Conservation (phyloP, 2,113 vertebrate genomes). For the Butorides virescens region DNA sequence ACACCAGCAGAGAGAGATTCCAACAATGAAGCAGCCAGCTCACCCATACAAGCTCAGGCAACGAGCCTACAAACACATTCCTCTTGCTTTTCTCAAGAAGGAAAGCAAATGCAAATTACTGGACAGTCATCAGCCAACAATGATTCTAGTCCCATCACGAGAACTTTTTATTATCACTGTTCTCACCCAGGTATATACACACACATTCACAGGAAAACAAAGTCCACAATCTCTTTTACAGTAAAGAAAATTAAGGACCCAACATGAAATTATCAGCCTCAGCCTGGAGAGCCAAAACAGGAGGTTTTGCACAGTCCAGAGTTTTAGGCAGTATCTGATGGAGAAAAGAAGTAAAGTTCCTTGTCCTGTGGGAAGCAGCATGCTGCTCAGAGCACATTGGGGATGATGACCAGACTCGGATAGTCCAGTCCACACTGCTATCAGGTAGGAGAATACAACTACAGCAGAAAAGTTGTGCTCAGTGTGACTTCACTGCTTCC, state of each 20-base stretch:
- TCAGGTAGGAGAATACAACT: neutral
- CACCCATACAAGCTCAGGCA: neutral
- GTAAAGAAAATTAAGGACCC: neutral
- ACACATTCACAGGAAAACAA: neutral
- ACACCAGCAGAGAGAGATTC: neutral
- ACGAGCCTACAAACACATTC: neutral
- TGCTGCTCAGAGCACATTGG: neutral
- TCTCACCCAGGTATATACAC: neutral
- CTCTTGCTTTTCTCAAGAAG: neutral
- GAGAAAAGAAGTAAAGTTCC: neutral
- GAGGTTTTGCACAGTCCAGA: neutral
- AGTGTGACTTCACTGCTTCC: neutral
- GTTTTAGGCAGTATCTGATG: neutral
- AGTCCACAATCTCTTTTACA: neutral
- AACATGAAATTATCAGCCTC: neutral
- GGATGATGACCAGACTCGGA: neutral
- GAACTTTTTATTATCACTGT: neutral
- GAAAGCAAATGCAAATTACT: neutral
- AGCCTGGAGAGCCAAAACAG: neutral
- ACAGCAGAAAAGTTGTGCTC: neutral
- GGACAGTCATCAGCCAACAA: neutral
- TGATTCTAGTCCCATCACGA: neutral
- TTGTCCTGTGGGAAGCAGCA: neutral
- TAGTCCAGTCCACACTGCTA: neutral
- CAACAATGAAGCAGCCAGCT: neutral